phyloP scores from a whole-genome alignment of 2,113 vertebrate genomes.

The Bombycilla garrulus region DNA sequence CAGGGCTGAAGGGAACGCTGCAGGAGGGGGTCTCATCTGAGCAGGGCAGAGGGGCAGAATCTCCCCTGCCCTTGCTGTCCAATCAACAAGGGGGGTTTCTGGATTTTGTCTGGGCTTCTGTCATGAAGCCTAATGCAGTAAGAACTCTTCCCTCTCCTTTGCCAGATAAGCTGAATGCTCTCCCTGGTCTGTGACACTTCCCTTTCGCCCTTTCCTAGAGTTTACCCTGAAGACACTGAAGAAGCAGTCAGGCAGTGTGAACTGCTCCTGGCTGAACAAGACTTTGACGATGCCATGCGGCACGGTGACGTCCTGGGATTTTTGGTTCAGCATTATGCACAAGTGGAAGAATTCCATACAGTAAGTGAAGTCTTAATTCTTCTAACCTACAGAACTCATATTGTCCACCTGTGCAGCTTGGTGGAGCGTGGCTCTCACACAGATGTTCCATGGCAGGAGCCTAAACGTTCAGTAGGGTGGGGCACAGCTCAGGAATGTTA shows the following conservation, averaged over 20 bases:
- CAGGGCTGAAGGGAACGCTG: not conserved
- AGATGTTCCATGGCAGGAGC: not conserved
- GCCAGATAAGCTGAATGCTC: not conserved
- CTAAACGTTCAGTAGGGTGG: not conserved
- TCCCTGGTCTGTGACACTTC: not conserved
- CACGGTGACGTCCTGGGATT: slow-evolving; percentile 83
- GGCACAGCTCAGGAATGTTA: not conserved
- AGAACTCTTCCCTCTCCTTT: not conserved
- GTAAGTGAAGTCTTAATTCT: slow-evolving; percentile 58
- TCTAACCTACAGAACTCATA: not conserved
- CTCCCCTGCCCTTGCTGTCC: too few species aligned
- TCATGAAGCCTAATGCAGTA: not conserved
- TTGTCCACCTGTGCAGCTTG: not conserved
- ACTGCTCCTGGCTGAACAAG: slow-evolving; percentile 83
- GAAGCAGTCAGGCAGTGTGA: slow-evolving; percentile 86
- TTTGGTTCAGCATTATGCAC: slow-evolving; percentile 84
- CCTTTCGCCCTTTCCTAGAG: slow-evolving; percentile 58
- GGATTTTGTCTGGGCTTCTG: not conserved
- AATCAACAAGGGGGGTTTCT: not conserved
- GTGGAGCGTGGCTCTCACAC: accelerated
- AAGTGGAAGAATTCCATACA: slow-evolving; percentile 77
- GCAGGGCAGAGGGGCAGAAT: not conserved
- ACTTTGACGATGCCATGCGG: slow-evolving; percentile 81
- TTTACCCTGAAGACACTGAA: slow-evolving; percentile 80
- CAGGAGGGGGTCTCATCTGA: not conserved